Conservation (phyloP, 2,888 invertebrate genomes). For the Bruchidius siliquastri region DNA sequence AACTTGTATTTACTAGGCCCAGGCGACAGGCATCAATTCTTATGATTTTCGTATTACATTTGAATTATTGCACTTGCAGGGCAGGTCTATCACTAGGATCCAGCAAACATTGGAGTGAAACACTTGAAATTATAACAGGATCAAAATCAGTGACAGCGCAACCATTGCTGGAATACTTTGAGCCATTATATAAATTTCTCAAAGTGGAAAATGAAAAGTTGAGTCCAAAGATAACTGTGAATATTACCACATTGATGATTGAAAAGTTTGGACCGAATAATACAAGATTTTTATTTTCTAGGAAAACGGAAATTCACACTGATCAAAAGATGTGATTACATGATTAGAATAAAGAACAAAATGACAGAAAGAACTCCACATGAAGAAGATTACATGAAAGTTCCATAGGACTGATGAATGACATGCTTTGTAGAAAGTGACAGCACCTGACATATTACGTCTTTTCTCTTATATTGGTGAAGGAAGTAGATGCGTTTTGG, state of each 20-base stretch:
- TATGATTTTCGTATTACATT: too few species aligned
- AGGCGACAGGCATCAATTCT: too few species aligned
- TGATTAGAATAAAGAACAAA: neutral
- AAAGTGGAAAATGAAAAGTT: constrained; percentile 44
- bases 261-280: neutral
- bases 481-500: too few species aligned
- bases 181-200: constrained; percentile 54
- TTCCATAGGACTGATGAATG: too few species aligned
- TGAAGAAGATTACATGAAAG: neutral
- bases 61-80: constrained; percentile 36
- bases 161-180: constrained; percentile 56
- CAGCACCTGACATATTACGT: neutral
- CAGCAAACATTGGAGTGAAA: constrained; percentile 55
- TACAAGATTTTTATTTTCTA: constrained; percentile 1
- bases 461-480: too few species aligned
- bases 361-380: neutral
- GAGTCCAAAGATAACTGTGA: neutral
- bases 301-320: constrained; percentile 1
- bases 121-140: constrained; percentile 56
- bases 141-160: constrained; percentile 51
- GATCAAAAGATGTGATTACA: neutral
- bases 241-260: neutral
- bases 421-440: neutral
- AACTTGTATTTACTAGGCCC: too few species aligned
- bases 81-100: constrained; percentile 49